phyloP scores from a whole-genome alignment of 2,113 vertebrate species.

The Xerus inauris region DNA sequence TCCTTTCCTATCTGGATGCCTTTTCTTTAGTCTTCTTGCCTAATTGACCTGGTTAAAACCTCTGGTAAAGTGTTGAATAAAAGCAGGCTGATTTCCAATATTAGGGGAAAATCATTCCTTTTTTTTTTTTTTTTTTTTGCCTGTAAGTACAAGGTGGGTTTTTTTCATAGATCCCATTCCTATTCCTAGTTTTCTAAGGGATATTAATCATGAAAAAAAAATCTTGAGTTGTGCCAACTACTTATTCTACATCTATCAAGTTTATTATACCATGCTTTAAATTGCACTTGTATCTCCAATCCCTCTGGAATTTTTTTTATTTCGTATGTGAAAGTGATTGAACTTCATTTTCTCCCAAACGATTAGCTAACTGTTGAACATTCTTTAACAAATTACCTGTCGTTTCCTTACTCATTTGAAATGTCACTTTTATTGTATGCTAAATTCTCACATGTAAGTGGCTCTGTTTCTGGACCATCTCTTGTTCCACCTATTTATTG shows the following conservation, averaged over 20 bases:
- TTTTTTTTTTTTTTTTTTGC: constrained; percentile 31
- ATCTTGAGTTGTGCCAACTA: constrained; percentile 42
- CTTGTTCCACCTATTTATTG: background rate
- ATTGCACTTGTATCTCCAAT: constrained; percentile 26
- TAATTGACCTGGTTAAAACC: background rate
- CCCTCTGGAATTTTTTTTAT: constrained; percentile 44
- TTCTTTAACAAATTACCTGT: background rate
- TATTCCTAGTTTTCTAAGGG: constrained; percentile 39
- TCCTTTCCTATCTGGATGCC: background rate
- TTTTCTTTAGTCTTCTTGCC: background rate
- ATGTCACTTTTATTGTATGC: background rate
- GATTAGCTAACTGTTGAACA: constrained; percentile 32
- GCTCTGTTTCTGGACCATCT: constrained; percentile 28
- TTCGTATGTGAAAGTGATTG: background rate
- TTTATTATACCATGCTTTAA: background rate
- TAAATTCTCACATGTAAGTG: background rate
- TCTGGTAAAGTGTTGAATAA: background rate
- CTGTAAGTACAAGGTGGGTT: constrained; percentile 3
- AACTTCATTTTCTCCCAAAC: background rate
- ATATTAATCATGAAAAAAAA: background rate
- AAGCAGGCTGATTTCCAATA: background rate
- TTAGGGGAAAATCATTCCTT: background rate
- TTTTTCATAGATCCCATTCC: background rate
- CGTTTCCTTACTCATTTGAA: background rate
- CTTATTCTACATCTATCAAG: background rate